These are phyloP conservation scores for Urocyon cinereoargenteus DNA, from an alignment of 2,797 vertebrate species.

Conservation along the genomic window DNA sequence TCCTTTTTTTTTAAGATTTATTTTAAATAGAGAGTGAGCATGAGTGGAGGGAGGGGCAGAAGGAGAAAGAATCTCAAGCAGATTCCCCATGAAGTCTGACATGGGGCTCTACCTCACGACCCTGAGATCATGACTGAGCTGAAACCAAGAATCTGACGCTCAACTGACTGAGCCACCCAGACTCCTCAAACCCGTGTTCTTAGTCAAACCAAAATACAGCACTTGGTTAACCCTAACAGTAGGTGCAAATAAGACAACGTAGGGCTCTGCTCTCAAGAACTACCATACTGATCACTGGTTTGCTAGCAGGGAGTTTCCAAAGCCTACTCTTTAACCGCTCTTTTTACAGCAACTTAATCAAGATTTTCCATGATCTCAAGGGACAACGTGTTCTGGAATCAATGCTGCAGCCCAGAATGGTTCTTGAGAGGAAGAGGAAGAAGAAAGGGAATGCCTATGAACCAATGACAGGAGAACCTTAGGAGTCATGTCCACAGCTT, in stretches of 20 bases:
- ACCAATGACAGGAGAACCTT: neutral
- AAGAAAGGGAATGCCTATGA: neutral
- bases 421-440: neutral
- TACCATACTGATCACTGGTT: neutral
- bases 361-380: neutral
- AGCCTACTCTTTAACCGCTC: neutral
- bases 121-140: neutral
- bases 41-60: neutral
- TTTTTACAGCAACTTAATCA: neutral
- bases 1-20: too few species aligned
- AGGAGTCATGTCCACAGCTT: neutral
- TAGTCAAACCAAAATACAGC: neutral
- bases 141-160: neutral
- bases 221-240: neutral
- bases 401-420: neutral
- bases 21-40: too few species aligned
- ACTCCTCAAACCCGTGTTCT: neutral
- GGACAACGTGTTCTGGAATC: neutral
- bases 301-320: neutral
- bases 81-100: neutral
- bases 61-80: neutral
- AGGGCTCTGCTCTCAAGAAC: neutral
- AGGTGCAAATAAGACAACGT: neutral
- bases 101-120: neutral
- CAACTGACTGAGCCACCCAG: neutral